These are phyloP conservation scores for Ectemnius cavifrons DNA, from an alignment of 2,888 invertebrate genomes.

Conservation along the genomic window DNA sequence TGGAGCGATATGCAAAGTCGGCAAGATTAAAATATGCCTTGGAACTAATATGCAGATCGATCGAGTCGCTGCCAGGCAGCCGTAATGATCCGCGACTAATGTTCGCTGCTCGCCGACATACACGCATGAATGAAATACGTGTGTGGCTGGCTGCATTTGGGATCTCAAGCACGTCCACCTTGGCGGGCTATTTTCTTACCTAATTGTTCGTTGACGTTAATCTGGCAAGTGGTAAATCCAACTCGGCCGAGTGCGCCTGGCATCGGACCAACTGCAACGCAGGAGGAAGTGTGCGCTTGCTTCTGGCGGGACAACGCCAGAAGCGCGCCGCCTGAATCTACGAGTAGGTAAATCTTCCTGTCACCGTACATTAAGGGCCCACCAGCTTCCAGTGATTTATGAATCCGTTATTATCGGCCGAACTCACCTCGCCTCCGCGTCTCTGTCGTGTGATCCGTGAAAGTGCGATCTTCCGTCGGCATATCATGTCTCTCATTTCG, in stretches of 20 bases:
- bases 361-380: slow-evolving; percentile 28
- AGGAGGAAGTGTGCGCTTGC: slow-evolving; percentile 38
- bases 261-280: slow-evolving; percentile 26
- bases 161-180: not conserved
- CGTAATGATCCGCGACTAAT: slow-evolving; percentile 40
- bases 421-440: slow-evolving; percentile 31
- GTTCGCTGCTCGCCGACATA: not conserved
- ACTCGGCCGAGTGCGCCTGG: slow-evolving; percentile 26
- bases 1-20: not conserved
- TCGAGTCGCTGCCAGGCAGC: slow-evolving; percentile 7
- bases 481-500: slow-evolving; percentile 14
- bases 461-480: slow-evolving; percentile 11
- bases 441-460: slow-evolving; percentile 8
- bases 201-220: slow-evolving; percentile 39
- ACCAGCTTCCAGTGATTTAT: slow-evolving; percentile 40
- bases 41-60: slow-evolving; percentile 22
- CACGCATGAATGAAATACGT: slow-evolving; percentile 28
- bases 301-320: slow-evolving; percentile 1
- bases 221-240: slow-evolving; percentile 45
- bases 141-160: not conserved
- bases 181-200: slow-evolving; percentile 31
- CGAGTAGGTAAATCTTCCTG: slow-evolving; percentile 43
- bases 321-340: slow-evolving; percentile 4
- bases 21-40: not conserved
- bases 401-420: slow-evolving; percentile 47